Conservation (phyloP, 2,113 vertebrate species). For the Pelvicachromis taeniatus region DNA sequence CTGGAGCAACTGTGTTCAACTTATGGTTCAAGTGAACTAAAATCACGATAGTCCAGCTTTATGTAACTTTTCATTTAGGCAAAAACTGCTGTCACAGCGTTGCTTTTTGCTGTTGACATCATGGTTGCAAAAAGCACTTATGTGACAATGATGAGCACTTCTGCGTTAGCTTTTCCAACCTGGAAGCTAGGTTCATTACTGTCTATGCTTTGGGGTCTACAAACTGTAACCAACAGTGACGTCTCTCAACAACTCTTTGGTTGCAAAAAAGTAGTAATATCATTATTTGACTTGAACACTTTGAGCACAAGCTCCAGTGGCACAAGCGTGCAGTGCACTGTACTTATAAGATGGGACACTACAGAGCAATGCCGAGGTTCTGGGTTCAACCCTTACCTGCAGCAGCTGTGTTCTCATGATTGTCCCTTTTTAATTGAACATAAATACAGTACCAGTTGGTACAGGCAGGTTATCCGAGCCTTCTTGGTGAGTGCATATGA, state of each 20-base stretch:
- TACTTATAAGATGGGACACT: not conserved
- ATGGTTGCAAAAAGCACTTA: not conserved
- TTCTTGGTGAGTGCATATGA: not conserved
- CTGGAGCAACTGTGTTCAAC: rapidly evolving
- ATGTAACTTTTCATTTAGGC: not conserved
- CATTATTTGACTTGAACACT: not conserved
- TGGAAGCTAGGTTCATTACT: not conserved
- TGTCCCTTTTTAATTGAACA: not conserved
- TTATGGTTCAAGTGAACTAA: not conserved
- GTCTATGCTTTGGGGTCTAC: not conserved
- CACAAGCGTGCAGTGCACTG: rapidly evolving
- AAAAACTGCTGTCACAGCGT: not conserved
- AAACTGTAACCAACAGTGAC: not conserved
- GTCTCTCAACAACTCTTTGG: not conserved
- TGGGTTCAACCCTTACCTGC: not conserved
- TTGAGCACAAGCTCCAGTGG: rapidly evolving
- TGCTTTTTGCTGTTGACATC: not conserved
- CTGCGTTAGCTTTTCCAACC: not conserved
- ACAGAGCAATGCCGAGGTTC: not conserved
- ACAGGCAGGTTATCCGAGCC: not conserved
- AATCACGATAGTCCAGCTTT: not conserved
- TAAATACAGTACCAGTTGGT: not conserved
- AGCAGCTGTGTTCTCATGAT: not conserved
- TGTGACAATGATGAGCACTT: not conserved
- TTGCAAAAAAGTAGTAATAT: not conserved